These are phyloP conservation scores for Pocillopora damicornis DNA, from an alignment of 64 coral and sea anemone genomes.

Conservation along the genomic window DNA sequence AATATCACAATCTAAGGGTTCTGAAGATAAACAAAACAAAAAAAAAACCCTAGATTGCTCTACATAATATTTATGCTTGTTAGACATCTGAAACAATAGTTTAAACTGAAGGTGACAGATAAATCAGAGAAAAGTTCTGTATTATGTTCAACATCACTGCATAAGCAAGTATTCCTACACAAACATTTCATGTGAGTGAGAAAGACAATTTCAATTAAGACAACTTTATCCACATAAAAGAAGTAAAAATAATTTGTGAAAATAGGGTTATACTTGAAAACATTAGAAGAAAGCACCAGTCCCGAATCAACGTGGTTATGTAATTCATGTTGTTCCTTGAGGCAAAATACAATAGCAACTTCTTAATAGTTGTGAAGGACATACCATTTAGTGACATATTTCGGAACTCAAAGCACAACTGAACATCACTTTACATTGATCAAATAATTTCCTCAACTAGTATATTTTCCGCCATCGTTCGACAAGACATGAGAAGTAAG, in stretches of 20 bases:
- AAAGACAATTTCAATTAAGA: background rate
- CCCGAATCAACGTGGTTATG: conserved; percentile 19
- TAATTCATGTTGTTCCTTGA: conserved; percentile 7
- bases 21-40: too few species aligned
- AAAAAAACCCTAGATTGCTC: too few species aligned
- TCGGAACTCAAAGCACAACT: background rate
- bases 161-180: background rate
- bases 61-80: too few species aligned
- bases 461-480: background rate
- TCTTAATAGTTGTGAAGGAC: background rate
- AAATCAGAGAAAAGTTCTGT: too few species aligned
- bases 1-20: too few species aligned
- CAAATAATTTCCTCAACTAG: background rate
- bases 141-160: too few species aligned
- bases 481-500: background rate
- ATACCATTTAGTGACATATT: background rate
- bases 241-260: background rate
- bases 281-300: background rate
- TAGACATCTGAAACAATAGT: too few species aligned
- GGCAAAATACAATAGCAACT: conserved; percentile 10
- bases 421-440: background rate
- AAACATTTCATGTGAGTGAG: background rate
- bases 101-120: too few species aligned
- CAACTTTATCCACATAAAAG: background rate
- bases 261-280: conserved; percentile 10